Conservation (phyloP, 1,140 invertebrate species). For the Drosophila tristis region DNA sequence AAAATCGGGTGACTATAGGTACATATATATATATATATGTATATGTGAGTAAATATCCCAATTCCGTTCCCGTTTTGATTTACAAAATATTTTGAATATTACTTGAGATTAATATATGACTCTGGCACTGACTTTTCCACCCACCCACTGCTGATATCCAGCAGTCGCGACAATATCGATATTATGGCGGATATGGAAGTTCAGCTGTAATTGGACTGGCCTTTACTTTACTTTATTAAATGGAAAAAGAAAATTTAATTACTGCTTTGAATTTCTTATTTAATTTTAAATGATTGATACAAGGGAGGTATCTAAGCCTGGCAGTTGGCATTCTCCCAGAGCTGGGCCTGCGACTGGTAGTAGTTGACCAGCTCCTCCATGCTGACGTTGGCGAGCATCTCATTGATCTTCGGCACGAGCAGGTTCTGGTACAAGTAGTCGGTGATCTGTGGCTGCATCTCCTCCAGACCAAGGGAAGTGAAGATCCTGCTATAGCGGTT, state of each 20-base stretch:
- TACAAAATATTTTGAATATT: slow-evolving; percentile 5
- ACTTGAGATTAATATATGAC: slow-evolving; percentile 35
- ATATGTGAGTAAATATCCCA: no score
- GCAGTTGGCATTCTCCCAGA: slow-evolving; percentile 17
- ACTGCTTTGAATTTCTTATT: background rate
- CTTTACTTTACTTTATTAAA: no score
- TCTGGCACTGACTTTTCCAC: background rate
- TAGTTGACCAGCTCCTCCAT: slow-evolving; percentile 51
- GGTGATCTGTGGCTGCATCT: slow-evolving; percentile 45
- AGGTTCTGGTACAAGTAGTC: slow-evolving; percentile 29
- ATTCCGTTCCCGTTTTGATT: no score
- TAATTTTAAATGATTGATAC: slow-evolving; percentile 8
- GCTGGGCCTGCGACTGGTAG: slow-evolving; percentile 2
- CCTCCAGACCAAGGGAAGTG: slow-evolving; percentile 14
- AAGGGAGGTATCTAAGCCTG: background rate
- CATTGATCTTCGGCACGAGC: slow-evolving; percentile 39
- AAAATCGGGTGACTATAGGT: no score
- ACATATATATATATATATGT: no score
- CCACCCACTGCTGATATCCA: background rate
- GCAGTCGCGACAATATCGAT: slow-evolving; percentile 20
- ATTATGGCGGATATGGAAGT: slow-evolving; percentile 22
- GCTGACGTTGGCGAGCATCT: slow-evolving; percentile 32
- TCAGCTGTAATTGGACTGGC: background rate
- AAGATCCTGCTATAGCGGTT: slow-evolving; percentile 29
- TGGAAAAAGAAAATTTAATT: background rate